Evolutionary conservation across 2,113 vertebrate species (phyloP).

Genomic region (Danio rerio): GRCz12tu NC_133184.1:58366001-58366500

Average conservation of each 20-base stretch:
- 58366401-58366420: slow-evolving; percentile 75
- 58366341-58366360: not conserved
- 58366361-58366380: slow-evolving; percentile 46
- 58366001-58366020: not conserved
- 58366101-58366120: too few species aligned
- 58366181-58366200: too few species aligned
- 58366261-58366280: too few species aligned
- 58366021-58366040: not conserved
- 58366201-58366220: too few species aligned
- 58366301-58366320: too few species aligned
- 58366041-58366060: slow-evolving; percentile 49
- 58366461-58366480: not conserved
- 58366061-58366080: slow-evolving; percentile 20
- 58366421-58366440: slow-evolving; percentile 77
- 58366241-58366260: too few species aligned
- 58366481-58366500: too few species aligned
- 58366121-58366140: not conserved
- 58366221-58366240: too few species aligned
- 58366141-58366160: not conserved
- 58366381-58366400: slow-evolving; percentile 76
- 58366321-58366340: not conserved
- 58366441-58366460: slow-evolving; percentile 75
- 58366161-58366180: not conserved
- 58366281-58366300: too few species aligned
- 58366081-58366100: not conserved